Evolutionary conservation across 1,140 invertebrate genomes (phyloP).

Genomic region (Pentalonia nigronervosa): DNA sequence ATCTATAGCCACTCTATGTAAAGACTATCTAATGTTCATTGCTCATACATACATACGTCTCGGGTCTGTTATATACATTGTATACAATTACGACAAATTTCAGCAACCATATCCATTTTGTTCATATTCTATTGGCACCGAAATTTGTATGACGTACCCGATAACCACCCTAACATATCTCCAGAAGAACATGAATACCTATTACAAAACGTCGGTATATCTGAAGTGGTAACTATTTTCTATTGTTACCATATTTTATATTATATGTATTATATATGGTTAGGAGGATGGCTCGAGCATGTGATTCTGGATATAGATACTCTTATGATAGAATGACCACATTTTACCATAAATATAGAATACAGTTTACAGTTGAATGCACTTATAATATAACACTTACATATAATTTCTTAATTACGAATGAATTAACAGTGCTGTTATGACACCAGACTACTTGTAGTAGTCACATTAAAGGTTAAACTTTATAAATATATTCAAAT

Average conservation of each 20-base stretch:
- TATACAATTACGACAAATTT: not conserved
- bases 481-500: too few species aligned
- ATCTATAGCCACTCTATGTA: too few species aligned
- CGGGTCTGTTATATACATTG: not conserved
- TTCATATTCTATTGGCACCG: slow-evolving; percentile 5
- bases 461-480: too few species aligned
- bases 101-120: not conserved
- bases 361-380: not conserved
- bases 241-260: not conserved
- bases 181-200: slow-evolving; percentile 44
- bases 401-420: too few species aligned
- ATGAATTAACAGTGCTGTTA: too few species aligned
- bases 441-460: too few species aligned
- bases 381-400: too few species aligned
- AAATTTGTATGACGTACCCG: slow-evolving; percentile 46
- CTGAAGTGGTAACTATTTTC: not conserved
- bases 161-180: slow-evolving; percentile 38
- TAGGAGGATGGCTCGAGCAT: not conserved
- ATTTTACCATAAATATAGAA: not conserved
- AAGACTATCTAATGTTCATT: too few species aligned
- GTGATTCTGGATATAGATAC: not conserved
- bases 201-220: slow-evolving; percentile 33
- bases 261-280: not conserved
- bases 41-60: not conserved
- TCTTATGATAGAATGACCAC: not conserved